Base-by-base conservation (phyloP, 2,797 vertebrate species). In the Arrhamphus sclerolepis region DNA sequence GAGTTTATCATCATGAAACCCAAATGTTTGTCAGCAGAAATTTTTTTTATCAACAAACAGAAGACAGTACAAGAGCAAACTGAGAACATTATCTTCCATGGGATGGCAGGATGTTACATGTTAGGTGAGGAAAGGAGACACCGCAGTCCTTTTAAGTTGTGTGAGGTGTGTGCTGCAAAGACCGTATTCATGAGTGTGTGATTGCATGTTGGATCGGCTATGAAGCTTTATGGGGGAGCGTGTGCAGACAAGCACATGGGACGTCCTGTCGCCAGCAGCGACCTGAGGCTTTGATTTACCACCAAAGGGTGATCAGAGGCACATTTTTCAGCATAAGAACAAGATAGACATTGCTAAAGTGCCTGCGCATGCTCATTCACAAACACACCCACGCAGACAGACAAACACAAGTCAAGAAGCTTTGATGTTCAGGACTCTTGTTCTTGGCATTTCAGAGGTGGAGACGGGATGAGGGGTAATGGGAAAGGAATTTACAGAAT, bases 211-310 rank as follows among this genome's bases (percentile, higher is more conserved):
- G 40, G 60, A 78, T 75, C 21, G 51, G 18, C 55, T 65, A 57
- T 65, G 65, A 69, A 75, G 62, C 79, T 78, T 81, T 81, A 74
- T 63, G 59, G 60, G 56, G 17, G 62, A 89, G 75, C 92, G 16
- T 90, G 92, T 89, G 72, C 77, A 81, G 86, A 86, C 91, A 92
- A 66, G 90, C 66, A 18, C 54, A 34, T 29, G 64, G 82, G 89
- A 89, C 67, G 62, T 78, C 73, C 77, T 21, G 78, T 80, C 78
- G 81, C 86, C 83, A 49, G 77, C 71, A 61, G 79, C 82, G 71
- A 88, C 83, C 77, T 62, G 75, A 78, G 72, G 80, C 72, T 71
- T 80, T 66, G 79, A 85, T 89, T 88, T 86, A 83, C 78, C 75
- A 77, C 80, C 49, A 63, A 70, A 70, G 52, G 24, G 55, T 54